phyloP scores from a whole-genome alignment of 92 coral and sea anemone genomes.

The Porites rus region DNA sequence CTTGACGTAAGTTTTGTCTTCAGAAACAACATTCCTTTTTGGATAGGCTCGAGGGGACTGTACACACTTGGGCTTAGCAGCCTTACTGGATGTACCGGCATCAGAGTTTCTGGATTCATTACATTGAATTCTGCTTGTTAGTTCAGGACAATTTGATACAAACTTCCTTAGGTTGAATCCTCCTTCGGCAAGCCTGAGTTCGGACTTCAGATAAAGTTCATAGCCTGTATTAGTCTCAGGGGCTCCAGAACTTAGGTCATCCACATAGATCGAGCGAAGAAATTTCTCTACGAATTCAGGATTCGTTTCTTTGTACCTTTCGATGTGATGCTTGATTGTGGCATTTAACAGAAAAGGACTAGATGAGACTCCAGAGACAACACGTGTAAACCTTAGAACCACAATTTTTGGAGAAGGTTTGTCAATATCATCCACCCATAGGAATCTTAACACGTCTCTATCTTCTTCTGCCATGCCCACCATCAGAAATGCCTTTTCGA shows the following conservation, averaged over 20 bases:
- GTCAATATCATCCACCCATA: too few species aligned
- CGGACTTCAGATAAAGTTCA: slow-evolving; percentile 40
- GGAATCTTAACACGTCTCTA: too few species aligned
- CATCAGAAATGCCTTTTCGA: too few species aligned
- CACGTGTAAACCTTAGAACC: background rate
- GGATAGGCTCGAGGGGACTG: slow-evolving; percentile 3
- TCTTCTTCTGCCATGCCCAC: too few species aligned
- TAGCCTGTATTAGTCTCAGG: slow-evolving; percentile 33
- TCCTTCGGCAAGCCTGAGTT: slow-evolving; percentile 51
- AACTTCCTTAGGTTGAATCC: slow-evolving; percentile 67
- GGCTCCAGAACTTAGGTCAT: slow-evolving; percentile 62
- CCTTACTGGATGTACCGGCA: background rate
- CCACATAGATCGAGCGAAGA: slow-evolving; percentile 64
- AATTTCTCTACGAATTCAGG: slow-evolving; percentile 63
- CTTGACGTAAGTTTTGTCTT: slow-evolving; percentile 1
- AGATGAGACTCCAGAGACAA: background rate
- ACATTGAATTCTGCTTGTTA: slow-evolving; percentile 22
- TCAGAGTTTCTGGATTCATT: slow-evolving; percentile 24
- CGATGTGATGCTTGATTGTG: too few species aligned
- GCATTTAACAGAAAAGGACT: too few species aligned
- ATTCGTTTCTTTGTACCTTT: slow-evolving; percentile 1
- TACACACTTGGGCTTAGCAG: background rate
- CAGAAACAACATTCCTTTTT: background rate
- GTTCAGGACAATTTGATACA: slow-evolving; percentile 30
- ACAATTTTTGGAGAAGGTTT: too few species aligned